Conservation (phyloP, 35 echinoderm and acorn worm genomes). For the Anneissia japonica region DNA sequence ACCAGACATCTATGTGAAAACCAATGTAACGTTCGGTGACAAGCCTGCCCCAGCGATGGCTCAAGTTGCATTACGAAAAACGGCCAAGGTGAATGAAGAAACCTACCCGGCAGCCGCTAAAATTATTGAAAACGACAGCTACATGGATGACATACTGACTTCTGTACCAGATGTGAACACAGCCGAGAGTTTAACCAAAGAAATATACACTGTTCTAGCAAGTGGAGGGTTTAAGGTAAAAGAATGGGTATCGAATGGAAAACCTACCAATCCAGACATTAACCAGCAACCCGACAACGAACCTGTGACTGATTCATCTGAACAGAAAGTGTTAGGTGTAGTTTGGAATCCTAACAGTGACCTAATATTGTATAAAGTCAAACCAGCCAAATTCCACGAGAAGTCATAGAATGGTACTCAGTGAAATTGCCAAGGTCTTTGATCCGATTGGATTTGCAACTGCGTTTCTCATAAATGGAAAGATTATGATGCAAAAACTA, state of each 20-base stretch:
- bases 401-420: constrained; percentile 10
- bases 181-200: neutral
- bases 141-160: constrained; percentile 74
- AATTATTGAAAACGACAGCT: constrained; percentile 32
- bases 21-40: neutral
- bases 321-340: constrained; percentile 34
- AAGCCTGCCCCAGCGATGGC: neutral
- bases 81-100: constrained; percentile 30
- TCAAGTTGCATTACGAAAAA: constrained; percentile 37
- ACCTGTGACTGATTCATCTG: neutral
- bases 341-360: constrained; percentile 48
- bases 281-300: neutral
- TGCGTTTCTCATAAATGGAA: constrained; percentile 13
- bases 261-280: neutral
- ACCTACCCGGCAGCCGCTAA: constrained; percentile 20
- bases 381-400: neutral
- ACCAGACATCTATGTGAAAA: neutral
- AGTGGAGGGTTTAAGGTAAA: constrained; percentile 8
- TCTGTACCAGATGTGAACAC: neutral
- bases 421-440: constrained; percentile 24
- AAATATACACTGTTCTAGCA: neutral
- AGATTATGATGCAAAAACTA: constrained; percentile 32
- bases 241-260: neutral
- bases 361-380: constrained; percentile 37
- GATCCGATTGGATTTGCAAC: constrained; percentile 51